A percentile compares a stretch with the other conserved stretches of the same genome.
Evolutionary conservation across 1,140 invertebrate species (phyloP).

Genomic region (Heterodera schachtii): DNA sequence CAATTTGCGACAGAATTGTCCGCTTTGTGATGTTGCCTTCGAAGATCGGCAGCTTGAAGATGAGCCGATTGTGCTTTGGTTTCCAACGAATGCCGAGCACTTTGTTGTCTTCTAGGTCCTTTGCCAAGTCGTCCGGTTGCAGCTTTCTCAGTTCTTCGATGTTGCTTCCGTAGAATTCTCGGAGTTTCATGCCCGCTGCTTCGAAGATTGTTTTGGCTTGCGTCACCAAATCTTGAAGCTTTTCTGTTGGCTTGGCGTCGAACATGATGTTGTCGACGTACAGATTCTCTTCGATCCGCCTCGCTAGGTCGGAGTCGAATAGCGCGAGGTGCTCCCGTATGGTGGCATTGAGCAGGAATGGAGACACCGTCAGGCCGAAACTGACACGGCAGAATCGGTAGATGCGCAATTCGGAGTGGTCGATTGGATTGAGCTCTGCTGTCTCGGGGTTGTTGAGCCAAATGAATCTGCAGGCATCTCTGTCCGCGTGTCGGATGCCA

Average conservation of each 20-base stretch:
- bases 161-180: neutral
- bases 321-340: neutral
- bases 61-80: neutral
- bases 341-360: slow-evolving; percentile 3
- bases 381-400: neutral
- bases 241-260: neutral
- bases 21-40: neutral
- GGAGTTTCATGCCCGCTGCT: neutral
- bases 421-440: no score
- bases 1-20: no score
- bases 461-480: no score
- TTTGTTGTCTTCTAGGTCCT: neutral
- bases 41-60: neutral
- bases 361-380: slow-evolving; percentile 1
- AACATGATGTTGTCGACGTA: slow-evolving; percentile 21
- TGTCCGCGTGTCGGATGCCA: no score
- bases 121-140: neutral
- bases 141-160: neutral
- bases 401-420: no score
- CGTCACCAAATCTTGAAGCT: no score
- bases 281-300: neutral
- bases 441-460: no score
- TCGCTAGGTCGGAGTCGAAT: neutral
- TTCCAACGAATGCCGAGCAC: neutral
- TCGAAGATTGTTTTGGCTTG: neutral